Evolutionary conservation across 2,888 invertebrate species (phyloP).

Genomic region (Selenia dentaria): DNA sequence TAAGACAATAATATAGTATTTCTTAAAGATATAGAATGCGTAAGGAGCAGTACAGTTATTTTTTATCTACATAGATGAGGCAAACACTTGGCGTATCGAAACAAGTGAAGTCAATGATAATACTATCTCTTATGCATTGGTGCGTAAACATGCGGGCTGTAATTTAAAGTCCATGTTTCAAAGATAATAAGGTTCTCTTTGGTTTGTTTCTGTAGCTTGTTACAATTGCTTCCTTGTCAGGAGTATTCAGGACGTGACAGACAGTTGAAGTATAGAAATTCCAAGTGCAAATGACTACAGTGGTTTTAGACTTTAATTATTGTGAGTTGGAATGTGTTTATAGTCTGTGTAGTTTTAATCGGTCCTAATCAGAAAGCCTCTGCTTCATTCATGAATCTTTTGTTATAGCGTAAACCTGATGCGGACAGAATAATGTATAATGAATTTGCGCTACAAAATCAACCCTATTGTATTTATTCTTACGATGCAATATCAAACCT

Average conservation of each 20-base stretch:
- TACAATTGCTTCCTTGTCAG: slow-evolving; percentile 55
- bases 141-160: slow-evolving; percentile 70
- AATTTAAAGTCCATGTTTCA: slow-evolving; percentile 30
- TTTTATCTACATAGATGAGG: slow-evolving; percentile 26
- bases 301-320: slow-evolving; percentile 24
- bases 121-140: slow-evolving; percentile 65
- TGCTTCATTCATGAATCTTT: no score
- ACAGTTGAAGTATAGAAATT: slow-evolving; percentile 53
- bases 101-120: slow-evolving; percentile 73
- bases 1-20: no score
- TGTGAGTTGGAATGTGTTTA: no score
- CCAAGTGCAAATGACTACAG: slow-evolving; percentile 45
- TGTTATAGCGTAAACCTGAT: no score
- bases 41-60: no score
- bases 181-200: slow-evolving; percentile 34
- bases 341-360: no score
- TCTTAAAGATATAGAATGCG: no score
- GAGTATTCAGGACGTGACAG: slow-evolving; percentile 73
- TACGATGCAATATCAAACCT: no score
- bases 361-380: no score
- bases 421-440: no score
- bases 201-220: slow-evolving; percentile 23
- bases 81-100: slow-evolving; percentile 45
- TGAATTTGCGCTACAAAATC: no score
- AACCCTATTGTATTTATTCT: no score